Conservation (phyloP, 2,797 vertebrate species). For the Halcyon leucocephala region DNA sequence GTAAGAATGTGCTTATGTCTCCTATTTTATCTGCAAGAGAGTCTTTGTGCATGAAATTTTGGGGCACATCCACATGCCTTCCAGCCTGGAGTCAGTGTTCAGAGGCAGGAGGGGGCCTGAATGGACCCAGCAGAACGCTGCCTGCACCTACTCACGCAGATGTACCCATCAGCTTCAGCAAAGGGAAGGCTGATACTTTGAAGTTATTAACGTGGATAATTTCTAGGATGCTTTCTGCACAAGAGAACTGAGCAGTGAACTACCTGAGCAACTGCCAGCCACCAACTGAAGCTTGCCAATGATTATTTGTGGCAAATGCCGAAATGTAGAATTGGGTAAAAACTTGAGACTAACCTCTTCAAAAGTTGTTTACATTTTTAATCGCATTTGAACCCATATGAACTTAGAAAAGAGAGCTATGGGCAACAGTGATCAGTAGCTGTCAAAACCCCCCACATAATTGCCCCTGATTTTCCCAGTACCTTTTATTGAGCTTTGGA, state of each 20-base stretch:
- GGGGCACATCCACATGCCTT: constrained; percentile 40
- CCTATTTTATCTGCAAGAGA: not conserved
- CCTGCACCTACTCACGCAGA: not conserved
- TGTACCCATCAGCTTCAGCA: not conserved
- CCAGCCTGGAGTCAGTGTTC: not conserved
- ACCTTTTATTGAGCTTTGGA: not conserved
- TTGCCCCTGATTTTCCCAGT: not conserved
- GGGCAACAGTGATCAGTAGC: not conserved
- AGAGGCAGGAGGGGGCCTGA: not conserved
- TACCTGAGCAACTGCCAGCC: not conserved
- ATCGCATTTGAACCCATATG: not conserved
- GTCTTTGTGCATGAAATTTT: constrained; percentile 29
- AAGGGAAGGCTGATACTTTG: not conserved
- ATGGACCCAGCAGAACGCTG: not conserved
- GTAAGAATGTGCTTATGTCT: not conserved
- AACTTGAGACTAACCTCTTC: not conserved
- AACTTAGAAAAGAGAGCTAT: not conserved
- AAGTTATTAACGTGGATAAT: not conserved
- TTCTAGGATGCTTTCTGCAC: not conserved
- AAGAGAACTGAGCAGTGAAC: not conserved
- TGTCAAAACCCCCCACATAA: not conserved
- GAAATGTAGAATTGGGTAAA: not conserved
- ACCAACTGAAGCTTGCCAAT: not conserved
- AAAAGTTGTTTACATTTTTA: not conserved
- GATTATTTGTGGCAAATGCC: not conserved